Evolutionary conservation across 2,797 vertebrate genomes (phyloP).

Genomic region (Labeo calbasu): DNA sequence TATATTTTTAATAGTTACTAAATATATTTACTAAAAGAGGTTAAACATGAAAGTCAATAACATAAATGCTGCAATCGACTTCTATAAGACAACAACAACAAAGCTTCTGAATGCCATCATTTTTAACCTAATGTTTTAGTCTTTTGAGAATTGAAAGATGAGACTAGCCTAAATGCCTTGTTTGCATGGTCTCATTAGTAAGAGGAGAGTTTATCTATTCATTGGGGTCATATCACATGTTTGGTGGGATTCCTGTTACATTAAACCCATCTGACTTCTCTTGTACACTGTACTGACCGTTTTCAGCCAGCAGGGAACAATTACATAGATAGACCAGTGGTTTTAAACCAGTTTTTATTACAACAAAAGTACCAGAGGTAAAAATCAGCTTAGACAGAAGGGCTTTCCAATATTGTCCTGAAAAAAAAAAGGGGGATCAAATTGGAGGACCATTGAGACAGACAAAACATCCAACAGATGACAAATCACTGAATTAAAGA

Average conservation of each 20-base stretch:
- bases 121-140: neutral
- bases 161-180: slow-evolving; percentile 3
- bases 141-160: slow-evolving; percentile 41
- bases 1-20: no score
- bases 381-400: neutral
- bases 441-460: neutral
- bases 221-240: neutral
- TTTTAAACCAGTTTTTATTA: neutral
- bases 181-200: slow-evolving; percentile 21
- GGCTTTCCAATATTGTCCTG: neutral
- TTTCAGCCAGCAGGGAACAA: slow-evolving; percentile 5
- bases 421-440: neutral
- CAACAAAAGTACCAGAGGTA: neutral
- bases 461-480: neutral
- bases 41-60: neutral
- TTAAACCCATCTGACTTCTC: neutral
- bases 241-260: slow-evolving; percentile 14
- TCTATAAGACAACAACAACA: neutral
- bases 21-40: neutral
- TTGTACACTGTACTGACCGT: neutral
- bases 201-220: slow-evolving; percentile 17
- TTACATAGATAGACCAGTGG: neutral
- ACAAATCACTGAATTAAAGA: neutral
- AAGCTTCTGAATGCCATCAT: neutral
- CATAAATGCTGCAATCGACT: neutral